Conservation (phyloP, 2,888 invertebrate species). For the Caenorhabditis becei region DNA sequence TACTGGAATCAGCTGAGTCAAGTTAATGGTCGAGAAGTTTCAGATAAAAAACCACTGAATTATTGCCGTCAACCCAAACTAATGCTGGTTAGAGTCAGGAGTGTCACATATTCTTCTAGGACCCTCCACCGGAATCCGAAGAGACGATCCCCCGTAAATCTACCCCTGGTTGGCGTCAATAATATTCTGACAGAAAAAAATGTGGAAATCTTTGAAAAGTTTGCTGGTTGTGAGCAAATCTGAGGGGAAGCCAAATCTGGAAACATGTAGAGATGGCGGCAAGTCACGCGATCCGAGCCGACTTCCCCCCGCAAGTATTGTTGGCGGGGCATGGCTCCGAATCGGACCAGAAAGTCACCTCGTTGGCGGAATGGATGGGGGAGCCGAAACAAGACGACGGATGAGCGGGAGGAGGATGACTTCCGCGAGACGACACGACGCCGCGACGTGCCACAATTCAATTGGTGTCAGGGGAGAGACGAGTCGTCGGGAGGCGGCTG, state of each 20-base stretch:
- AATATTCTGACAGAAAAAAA: background rate
- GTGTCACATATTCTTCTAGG: too few relatives aligned
- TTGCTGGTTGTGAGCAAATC: background rate
- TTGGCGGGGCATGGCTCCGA: background rate
- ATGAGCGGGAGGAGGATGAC: background rate
- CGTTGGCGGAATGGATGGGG: background rate
- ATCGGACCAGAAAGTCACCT: slow-evolving; percentile 21
- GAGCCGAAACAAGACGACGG: background rate
- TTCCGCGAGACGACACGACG: background rate
- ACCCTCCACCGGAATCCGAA: too few relatives aligned
- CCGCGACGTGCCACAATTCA: slow-evolving; percentile 7
- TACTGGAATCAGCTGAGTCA: too few relatives aligned
- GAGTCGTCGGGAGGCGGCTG: background rate
- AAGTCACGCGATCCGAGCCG: slow-evolving; percentile 28
- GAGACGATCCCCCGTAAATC: too few relatives aligned
- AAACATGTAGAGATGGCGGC: slow-evolving; percentile 6
- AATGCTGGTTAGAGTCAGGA: too few relatives aligned
- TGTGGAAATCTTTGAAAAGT: background rate
- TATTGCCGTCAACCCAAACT: too few relatives aligned
- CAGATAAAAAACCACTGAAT: too few relatives aligned
- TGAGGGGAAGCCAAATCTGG: background rate
- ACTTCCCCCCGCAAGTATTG: slow-evolving; percentile 2
- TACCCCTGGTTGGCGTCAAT: too few relatives aligned
- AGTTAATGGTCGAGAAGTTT: too few relatives aligned
- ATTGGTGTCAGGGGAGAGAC: slow-evolving; percentile 9